Percentiles rank a stretch among this genome's conserved stretches.
Conservation (phyloP, 2,888 invertebrate species). For the Luffia ferchaultella region DNA sequence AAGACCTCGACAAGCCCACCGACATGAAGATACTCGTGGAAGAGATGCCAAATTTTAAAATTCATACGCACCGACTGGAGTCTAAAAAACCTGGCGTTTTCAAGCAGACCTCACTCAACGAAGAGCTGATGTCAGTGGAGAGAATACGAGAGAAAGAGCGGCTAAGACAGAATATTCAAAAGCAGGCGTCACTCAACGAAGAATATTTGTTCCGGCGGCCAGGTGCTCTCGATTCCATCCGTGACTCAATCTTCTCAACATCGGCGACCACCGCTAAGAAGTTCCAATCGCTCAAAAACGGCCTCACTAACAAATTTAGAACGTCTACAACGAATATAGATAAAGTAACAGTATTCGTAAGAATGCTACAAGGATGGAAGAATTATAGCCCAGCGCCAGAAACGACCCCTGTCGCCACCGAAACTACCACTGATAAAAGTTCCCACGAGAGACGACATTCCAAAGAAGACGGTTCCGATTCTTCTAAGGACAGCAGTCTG, state of each 20-base stretch:
- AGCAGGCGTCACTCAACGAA: constrained; percentile 89
- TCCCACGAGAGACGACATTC: constrained; percentile 77
- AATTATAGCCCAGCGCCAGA: constrained; percentile 60
- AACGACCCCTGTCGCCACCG: constrained; percentile 53
- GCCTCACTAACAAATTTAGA: constrained; percentile 84
- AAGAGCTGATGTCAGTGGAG: constrained; percentile 89
- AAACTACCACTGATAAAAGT: constrained; percentile 48
- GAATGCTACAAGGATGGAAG: constrained; percentile 86
- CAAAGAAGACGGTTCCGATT: constrained; percentile 88
- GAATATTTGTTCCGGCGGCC: constrained; percentile 78
- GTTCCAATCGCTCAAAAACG: constrained; percentile 80
- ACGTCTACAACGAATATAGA: constrained; percentile 85
- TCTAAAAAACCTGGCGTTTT: constrained; percentile 69
- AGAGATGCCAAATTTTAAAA: constrained; percentile 72
- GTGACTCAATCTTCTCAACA: constrained; percentile 77
- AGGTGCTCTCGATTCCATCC: constrained; percentile 73
- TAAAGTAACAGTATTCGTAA: constrained; percentile 83
- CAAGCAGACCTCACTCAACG: constrained; percentile 88
- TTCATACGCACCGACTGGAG: constrained; percentile 48
- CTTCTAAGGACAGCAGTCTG: constrained; percentile 87
- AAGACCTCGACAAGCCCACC: constrained; percentile 70
- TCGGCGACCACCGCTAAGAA: constrained; percentile 76
- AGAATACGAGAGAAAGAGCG: constrained; percentile 83
- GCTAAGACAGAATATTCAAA: constrained; percentile 84
- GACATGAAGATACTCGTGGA: constrained; percentile 74